Evolutionary conservation across 2,888 invertebrate genomes (phyloP), one percentile per base, ranked within the genome.

Genomic region (Troglohyphantes excavatus): DNA sequence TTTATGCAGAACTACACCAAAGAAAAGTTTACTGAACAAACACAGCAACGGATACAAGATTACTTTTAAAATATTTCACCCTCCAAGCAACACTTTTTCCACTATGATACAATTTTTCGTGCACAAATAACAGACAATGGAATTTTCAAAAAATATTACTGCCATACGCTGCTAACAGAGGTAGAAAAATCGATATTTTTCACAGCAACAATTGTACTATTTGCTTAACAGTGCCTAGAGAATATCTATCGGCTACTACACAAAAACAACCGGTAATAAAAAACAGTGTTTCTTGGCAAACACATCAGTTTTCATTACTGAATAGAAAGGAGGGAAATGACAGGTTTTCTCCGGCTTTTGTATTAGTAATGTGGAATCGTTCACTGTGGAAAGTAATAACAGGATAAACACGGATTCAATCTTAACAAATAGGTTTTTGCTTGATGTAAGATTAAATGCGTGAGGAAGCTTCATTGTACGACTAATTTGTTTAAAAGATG

Each of bases 271-370:
- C 43, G 23, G n/a, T n/a, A 72, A 46, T 43, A 72, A 43, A 53
- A 43, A 72, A 72, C 9, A 17, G 13, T 21, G n/a, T 23, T 13
- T 72, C 23, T 6, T 72, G 26, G n/a, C 17, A 23, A 46, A 46
- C 11, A 72, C 46, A 72, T 26, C 72, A 72, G 43, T 72, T 72
- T 72, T 19, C 46, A 72, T 72, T 72, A 72, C 1, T 7, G 67
- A 67, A 19, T n/a, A 17, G 17, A 33, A 68, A 68, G 23, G 19
- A 29, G n/a, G 17, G 5, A 19, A n/a, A 59, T 17, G 59, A 59
- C 59, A 59, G 59, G 59, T 59, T 17, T 17, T 59, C 19, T 59
- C 59, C 19, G 5, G 17, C 59, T 19, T 59, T 59, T 59, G 17
- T 59, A 59, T 19, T n/a, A 59, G 19, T 59, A 59, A 59, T 59